Evolutionary conservation across 2,113 vertebrate species (phyloP), one percentile per base, ranked within the genome.

Genomic region (Calyptommatus sinebrachiatus): DNA sequence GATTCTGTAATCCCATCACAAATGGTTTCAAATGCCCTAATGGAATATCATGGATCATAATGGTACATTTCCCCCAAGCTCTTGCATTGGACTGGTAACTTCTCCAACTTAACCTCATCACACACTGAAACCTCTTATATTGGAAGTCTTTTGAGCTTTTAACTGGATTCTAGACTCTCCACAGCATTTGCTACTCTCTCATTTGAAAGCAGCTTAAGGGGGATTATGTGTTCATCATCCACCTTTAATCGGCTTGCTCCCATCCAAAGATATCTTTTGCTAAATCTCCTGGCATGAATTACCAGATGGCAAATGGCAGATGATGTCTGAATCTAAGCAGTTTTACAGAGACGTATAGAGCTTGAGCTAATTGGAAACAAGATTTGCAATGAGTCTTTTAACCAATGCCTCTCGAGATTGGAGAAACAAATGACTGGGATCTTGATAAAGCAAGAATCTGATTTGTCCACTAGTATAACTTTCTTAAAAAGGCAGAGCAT

Each of bases 311-410:
- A 84, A 87, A 85, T 63, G 28, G 21, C 0, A 12, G 71, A 68
- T 77, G 66, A 81, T 41, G 46, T 87, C 78, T 80, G 88, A 88
- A 86, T 90, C 77, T 84, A 89, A 92, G 87, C n/a, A 80, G 86
- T 85, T 92, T 90, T 90, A 88, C 62, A 78, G 71, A 71, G 46
- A 69, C 71, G 70, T 88, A 84, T 71, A 85, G 62, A 84, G 74
- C 63, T 87, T 84, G 88, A 84, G 86, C 80, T 91, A 91, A 92
- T 85, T 88, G 86, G 71, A 90, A 90, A 90, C 79, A 82, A 90
- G 89, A 91, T 89, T 89, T 87, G 82, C 76, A 75, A 50, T 77
- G 66, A 35, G 86, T 84, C 85, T 89, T 87, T 90, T 86, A 91
- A 88, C 57, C 71, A 77, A 48, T 71, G 70, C 53, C 60, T 29